Evolutionary conservation across 2,797 vertebrate species (phyloP).

Genomic region (Nyctibius grandis): DNA sequence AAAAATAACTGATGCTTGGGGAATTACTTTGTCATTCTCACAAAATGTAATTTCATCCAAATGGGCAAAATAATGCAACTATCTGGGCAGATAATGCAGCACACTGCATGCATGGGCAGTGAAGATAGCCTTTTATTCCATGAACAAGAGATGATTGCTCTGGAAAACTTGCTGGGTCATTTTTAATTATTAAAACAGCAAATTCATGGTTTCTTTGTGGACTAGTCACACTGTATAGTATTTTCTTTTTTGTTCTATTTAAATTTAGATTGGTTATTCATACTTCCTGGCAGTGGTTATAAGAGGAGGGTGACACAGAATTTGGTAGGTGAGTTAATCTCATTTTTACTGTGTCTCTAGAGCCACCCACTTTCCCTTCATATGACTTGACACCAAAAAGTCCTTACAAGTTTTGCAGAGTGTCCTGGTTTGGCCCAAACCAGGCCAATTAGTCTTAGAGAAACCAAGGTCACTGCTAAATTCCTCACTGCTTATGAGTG

Average conservation of each 20-base stretch:
- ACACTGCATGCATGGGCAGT: not conserved
- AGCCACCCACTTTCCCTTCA: constrained; percentile 43
- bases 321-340: constrained; percentile 33
- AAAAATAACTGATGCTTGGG: not conserved
- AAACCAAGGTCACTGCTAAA: too few relatives aligned
- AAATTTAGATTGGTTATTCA: constrained; percentile 38
- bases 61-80: constrained; percentile 8
- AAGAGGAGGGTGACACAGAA: constrained; percentile 5
- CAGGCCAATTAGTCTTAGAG: too few relatives aligned
- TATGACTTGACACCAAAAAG: not conserved
- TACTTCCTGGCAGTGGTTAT: constrained; percentile 31
- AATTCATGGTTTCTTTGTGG: not conserved
- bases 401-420: not conserved
- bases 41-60: constrained; percentile 37
- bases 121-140: not conserved
- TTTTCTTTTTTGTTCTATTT: constrained; percentile 37
- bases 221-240: not conserved
- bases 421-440: too few relatives aligned
- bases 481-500: too few relatives aligned
- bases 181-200: constrained; percentile 28
- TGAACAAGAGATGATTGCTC: not conserved
- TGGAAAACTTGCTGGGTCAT: not conserved
- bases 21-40: constrained; percentile 29
- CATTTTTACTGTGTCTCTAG: constrained; percentile 45
- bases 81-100: constrained; percentile 5